Evolutionary conservation across 2,113 vertebrate genomes (phyloP), one percentile per base, ranked within the genome.

Genomic region (Alligator sinensis): DNA sequence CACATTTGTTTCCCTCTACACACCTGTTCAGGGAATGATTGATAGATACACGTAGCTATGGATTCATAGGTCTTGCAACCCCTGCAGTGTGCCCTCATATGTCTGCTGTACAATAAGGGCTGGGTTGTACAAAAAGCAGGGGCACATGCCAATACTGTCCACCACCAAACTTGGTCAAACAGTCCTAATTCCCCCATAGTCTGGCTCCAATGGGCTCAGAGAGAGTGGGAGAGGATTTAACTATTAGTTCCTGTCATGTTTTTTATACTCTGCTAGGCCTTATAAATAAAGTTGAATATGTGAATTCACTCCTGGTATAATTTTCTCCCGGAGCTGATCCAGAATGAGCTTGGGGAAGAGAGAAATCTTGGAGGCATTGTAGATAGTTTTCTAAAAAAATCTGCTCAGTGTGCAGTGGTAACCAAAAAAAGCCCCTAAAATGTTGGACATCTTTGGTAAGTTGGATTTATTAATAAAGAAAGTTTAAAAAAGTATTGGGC

Each of bases 31-130:
- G 59, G 11, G 84, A 83, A 58, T 13, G 38, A 24, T 72, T 70
- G 76, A 19, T 55, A 47, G n/a, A 77, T 55, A 14, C 27, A n/a
- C 18, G 17, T 55, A 77, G 54, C 47, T 58, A 27, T 59, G 27
- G 55, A 62, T 25, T n/a, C 58, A 61, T 68, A 63, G 38, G 8
- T 18, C 25, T 61, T 61, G 59, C 30, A 11, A n/a, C 34, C 21
- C 2, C 21, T 76, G 11, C 27, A 0, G 0, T 15, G 57, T 88
- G 63, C 55, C 57, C 85, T 79, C 59, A 0, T 0, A 66, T 66
- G 6, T 54, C 34, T 66, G 63, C 21, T 75, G 57, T 38, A 25
- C 0, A 1, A 25, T 88, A 76, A 5, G 54, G 0, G 3, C 80
- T 83, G 86, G 80, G 22, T 1, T 0, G 4, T 16, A 72, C 54